phyloP scores from a whole-genome alignment of 2,797 vertebrate species.

The Chelonia mydas region DNA sequence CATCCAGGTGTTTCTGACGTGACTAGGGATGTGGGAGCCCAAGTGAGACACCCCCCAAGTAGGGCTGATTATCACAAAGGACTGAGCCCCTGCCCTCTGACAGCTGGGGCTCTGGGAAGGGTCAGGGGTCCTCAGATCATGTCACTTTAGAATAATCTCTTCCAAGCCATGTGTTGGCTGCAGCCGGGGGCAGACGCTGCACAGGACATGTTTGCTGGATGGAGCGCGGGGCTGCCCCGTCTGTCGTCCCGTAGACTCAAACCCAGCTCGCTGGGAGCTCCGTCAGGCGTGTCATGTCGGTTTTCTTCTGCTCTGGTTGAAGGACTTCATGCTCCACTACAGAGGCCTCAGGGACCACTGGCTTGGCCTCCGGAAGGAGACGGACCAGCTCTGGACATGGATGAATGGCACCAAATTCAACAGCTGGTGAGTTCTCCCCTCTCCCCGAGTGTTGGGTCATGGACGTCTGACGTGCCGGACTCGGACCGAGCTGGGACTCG shows the following conservation, averaged over 20 bases:
- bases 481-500: too few species aligned
- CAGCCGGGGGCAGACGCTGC: too few species aligned
- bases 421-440: background rate
- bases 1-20: too few species aligned
- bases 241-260: background rate
- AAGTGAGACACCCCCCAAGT: too few species aligned
- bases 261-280: background rate
- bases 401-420: background rate
- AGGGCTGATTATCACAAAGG: too few species aligned
- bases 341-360: background rate
- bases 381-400: background rate
- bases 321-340: background rate
- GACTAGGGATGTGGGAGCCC: too few species aligned
- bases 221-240: background rate
- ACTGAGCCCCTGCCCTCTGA: too few species aligned
- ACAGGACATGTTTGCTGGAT: background rate
- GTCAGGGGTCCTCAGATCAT: too few species aligned
- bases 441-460: fast-evolving
- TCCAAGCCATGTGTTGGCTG: too few species aligned
- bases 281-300: fast-evolving
- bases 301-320: background rate
- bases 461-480: background rate
- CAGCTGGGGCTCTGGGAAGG: too few species aligned
- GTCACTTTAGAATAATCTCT: background rate
- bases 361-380: background rate